Percentiles rank a stretch among this genome's conserved stretches.
Evolutionary conservation across 2,797 vertebrate genomes (phyloP).

Genomic region (Clamator glandarius): DNA sequence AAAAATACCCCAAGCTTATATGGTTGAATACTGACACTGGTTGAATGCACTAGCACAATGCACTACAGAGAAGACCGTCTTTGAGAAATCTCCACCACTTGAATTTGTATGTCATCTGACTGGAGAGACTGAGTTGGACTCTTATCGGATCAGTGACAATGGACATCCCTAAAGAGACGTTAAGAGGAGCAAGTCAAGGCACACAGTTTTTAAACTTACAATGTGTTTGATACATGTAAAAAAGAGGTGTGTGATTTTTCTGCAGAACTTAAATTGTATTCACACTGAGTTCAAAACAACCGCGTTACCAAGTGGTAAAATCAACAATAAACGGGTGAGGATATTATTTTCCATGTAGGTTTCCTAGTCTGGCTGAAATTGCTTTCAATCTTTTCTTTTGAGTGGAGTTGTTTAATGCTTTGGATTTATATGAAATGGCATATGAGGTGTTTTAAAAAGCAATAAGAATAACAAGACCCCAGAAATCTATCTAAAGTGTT

Average conservation of each 20-base stretch:
- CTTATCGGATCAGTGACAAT: not conserved
- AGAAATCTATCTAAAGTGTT: not conserved
- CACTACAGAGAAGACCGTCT: constrained; percentile 65
- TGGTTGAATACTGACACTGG: constrained; percentile 63
- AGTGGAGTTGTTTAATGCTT: not conserved
- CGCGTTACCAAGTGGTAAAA: constrained; percentile 33
- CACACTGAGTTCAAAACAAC: constrained; percentile 26
- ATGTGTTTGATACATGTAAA: constrained; percentile 23
- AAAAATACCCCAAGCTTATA: constrained; percentile 4
- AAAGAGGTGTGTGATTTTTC: constrained; percentile 34
- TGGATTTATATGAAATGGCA: not conserved
- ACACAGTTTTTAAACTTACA: not conserved
- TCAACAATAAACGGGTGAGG: constrained; percentile 65
- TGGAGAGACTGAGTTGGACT: constrained; percentile 46
- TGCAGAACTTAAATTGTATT: constrained; percentile 41
- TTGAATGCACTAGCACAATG: constrained; percentile 65
- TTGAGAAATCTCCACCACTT: constrained; percentile 59
- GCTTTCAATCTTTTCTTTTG: not conserved
- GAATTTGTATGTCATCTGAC: constrained; percentile 45
- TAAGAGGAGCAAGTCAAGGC: constrained; percentile 42
- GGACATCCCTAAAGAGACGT: constrained; percentile 44
- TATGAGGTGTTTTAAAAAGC: not conserved
- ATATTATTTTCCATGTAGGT: constrained; percentile 64
- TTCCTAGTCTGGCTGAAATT: constrained; percentile 52
- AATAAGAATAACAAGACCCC: not conserved